Percentiles rank a stretch among this genome's conserved stretches.
phyloP scores from a whole-genome alignment of 2,888 invertebrate species.

The Eustalomyia histrio region DNA sequence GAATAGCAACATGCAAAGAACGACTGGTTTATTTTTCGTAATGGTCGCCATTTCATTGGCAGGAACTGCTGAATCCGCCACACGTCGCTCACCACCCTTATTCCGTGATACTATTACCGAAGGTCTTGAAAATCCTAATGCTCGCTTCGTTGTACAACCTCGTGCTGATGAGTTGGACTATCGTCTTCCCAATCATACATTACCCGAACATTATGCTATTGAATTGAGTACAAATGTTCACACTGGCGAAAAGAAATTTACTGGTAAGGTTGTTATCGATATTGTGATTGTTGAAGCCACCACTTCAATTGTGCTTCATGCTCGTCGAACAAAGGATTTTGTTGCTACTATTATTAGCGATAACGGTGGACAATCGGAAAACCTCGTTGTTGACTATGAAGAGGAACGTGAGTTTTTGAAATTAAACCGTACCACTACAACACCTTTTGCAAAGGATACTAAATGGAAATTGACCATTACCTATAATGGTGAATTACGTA shows the following conservation, averaged over 20 bases:
- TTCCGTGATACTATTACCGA: slow-evolving; percentile 52
- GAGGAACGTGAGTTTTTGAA: slow-evolving; percentile 72
- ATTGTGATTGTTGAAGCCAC: slow-evolving; percentile 67
- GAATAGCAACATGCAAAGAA: slow-evolving; percentile 66
- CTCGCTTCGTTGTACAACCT: slow-evolving; percentile 2
- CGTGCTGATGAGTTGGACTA: slow-evolving; percentile 70
- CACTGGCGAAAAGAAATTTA: slow-evolving; percentile 69
- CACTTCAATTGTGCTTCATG: slow-evolving; percentile 71
- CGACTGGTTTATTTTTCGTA: slow-evolving; percentile 29
- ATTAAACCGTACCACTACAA: slow-evolving; percentile 55
- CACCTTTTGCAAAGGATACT: slow-evolving; percentile 69
- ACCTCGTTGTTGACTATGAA: slow-evolving; percentile 47
- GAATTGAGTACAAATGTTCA: slow-evolving; percentile 73
- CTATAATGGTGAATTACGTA: slow-evolving; percentile 82
- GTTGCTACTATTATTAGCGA: slow-evolving; percentile 66
- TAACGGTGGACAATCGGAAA: slow-evolving; percentile 38
- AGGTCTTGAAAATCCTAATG: slow-evolving; percentile 33
- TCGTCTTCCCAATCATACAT: slow-evolving; percentile 81
- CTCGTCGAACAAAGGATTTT: slow-evolving; percentile 68
- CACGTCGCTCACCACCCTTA: slow-evolving; percentile 48
- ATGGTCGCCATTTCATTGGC: slow-evolving; percentile 72
- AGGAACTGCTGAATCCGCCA: slow-evolving; percentile 34
- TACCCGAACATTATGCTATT: slow-evolving; percentile 81
- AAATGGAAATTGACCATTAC: slow-evolving; percentile 81
- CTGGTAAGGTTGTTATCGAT: slow-evolving; percentile 70